Conservation (phyloP, 2,113 vertebrate species). For the Eulacestoma nigropectus region DNA sequence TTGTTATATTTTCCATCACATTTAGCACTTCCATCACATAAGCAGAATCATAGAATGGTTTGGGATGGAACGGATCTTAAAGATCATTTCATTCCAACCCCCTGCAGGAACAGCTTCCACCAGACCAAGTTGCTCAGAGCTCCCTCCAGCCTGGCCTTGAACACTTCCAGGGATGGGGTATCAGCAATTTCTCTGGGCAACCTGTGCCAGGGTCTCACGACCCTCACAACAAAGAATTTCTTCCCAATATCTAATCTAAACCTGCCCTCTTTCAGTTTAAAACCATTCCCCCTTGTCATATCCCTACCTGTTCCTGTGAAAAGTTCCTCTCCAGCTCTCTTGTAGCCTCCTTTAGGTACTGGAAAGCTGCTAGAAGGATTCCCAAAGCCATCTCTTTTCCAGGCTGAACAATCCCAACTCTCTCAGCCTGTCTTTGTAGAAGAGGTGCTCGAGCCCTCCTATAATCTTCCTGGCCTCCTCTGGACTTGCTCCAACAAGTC, state of each 20-base stretch:
- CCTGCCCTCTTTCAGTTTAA: not conserved
- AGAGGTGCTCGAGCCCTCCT: not conserved
- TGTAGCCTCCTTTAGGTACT: not conserved
- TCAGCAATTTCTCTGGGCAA: not conserved
- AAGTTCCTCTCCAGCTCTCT: not conserved
- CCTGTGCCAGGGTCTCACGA: not conserved
- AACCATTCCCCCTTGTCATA: not conserved
- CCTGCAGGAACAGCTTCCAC: not conserved
- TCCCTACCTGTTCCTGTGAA: not conserved
- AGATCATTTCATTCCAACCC: not conserved
- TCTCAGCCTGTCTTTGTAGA: not conserved
- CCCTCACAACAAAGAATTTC: not conserved
- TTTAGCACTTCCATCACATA: too few species aligned
- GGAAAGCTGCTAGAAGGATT: not conserved
- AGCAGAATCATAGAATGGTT: not conserved
- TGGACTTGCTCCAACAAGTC: not conserved
- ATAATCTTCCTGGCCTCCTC: not conserved
- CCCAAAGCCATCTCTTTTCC: not conserved
- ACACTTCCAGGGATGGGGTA: not conserved
- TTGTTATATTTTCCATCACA: not conserved
- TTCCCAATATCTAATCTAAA: not conserved
- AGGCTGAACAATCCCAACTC: not conserved
- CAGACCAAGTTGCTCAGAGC: not conserved
- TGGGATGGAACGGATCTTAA: not conserved
- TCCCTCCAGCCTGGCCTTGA: not conserved